phyloP scores from a whole-genome alignment of 2,888 invertebrate genomes.

The Hybos culiciformis region DNA sequence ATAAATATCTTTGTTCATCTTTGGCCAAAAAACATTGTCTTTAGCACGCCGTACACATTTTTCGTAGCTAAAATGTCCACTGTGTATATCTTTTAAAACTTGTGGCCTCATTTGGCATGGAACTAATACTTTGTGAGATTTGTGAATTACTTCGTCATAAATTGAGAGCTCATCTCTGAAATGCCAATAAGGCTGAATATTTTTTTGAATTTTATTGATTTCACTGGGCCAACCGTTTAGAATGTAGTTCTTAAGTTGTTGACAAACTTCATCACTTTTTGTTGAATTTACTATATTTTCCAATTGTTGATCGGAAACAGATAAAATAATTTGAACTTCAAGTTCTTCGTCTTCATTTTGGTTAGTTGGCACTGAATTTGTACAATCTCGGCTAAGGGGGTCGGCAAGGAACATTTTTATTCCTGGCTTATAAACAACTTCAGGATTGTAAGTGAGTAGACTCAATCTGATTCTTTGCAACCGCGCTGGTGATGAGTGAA shows the following conservation, averaged over 20 bases:
- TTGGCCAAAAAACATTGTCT: slow-evolving; percentile 4
- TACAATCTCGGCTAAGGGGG: slow-evolving; percentile 5
- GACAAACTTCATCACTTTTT: slow-evolving; percentile 4
- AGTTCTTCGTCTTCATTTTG: slow-evolving; percentile 3
- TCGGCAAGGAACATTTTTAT: slow-evolving; percentile 5
- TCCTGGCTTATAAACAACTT: slow-evolving; percentile 2
- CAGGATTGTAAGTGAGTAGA: slow-evolving; percentile 6
- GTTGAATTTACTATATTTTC: slow-evolving; percentile 1
- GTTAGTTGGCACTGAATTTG: not conserved
- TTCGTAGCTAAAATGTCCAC: slow-evolving; percentile 2
- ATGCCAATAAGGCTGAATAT: slow-evolving; percentile 1
- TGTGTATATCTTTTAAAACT: slow-evolving; percentile 1
- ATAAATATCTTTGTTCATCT: slow-evolving; percentile 5
- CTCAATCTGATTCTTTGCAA: slow-evolving; percentile 5
- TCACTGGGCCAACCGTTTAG: slow-evolving; percentile 4
- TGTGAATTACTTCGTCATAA: slow-evolving; percentile 3
- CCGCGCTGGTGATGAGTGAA: slow-evolving; percentile 7
- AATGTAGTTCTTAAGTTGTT: slow-evolving; percentile 3
- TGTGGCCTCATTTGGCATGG: slow-evolving; percentile 4
- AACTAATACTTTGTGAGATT: slow-evolving; percentile 3
- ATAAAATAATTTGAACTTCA: slow-evolving; percentile 4
- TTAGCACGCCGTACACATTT: slow-evolving; percentile 7
- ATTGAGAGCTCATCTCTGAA: slow-evolving; percentile 8
- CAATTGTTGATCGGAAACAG: slow-evolving; percentile 2
- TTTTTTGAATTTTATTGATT: not conserved